Evolutionary conservation across 2,113 vertebrate species (phyloP).

Genomic region (Zeus faber): DNA sequence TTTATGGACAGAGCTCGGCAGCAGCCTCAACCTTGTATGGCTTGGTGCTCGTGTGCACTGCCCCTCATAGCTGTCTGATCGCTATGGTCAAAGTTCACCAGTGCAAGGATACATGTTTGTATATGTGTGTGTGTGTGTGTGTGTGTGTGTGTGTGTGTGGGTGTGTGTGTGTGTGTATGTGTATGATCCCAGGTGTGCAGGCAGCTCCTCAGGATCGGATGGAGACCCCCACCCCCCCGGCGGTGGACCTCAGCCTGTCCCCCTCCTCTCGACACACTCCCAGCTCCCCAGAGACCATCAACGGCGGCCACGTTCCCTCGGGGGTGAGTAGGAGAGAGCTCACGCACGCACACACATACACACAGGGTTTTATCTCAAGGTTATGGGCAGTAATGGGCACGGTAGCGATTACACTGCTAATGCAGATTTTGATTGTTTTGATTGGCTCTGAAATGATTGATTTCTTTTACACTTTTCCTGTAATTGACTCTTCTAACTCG

Average conservation of each 20-base stretch:
- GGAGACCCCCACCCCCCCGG: constrained; percentile 79
- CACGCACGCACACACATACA: neutral
- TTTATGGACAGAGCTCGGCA: too few relatives aligned
- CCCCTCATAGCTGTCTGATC: too few relatives aligned
- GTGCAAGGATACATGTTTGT: neutral
- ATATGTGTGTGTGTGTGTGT: neutral
- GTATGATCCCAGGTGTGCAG: constrained; percentile 58
- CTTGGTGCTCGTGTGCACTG: too few relatives aligned
- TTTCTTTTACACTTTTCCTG: too few relatives aligned
- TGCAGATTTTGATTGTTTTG: too few relatives aligned
- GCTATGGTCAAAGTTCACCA: neutral
- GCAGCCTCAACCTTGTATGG: too few relatives aligned
- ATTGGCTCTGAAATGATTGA: too few relatives aligned
- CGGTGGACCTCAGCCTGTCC: constrained; percentile 90
- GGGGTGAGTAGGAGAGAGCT: constrained; percentile 76
- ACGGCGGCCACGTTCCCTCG: constrained; percentile 72
- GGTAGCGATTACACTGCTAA: too few relatives aligned
- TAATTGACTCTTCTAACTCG: too few relatives aligned
- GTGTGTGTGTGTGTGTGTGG: constrained; percentile 14
- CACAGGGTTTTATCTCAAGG: too few relatives aligned
- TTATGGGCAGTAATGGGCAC: too few relatives aligned
- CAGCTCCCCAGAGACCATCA: constrained; percentile 83
- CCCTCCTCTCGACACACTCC: constrained; percentile 80
- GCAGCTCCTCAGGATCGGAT: constrained; percentile 77
- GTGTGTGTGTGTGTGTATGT: constrained; percentile 12